Conservation (phyloP, 2,797 vertebrate genomes). For the Hapalemur alaotrensis region DNA sequence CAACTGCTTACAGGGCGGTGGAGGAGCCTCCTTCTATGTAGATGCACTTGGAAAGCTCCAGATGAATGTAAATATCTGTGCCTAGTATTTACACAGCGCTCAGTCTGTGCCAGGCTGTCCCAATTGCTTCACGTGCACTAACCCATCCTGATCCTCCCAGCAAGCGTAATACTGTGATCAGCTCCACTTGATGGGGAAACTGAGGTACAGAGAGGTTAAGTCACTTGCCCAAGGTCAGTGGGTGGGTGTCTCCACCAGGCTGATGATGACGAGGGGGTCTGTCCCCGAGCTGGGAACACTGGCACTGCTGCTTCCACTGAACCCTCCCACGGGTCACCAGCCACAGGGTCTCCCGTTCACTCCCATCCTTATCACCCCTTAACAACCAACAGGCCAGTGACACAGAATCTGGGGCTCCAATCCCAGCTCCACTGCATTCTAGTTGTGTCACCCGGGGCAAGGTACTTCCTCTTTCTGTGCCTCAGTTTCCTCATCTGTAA, state of each 20-base stretch:
- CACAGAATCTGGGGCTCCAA: background rate
- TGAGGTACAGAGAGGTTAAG: background rate
- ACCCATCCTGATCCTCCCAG: background rate
- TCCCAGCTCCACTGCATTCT: background rate
- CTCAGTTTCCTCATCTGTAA: background rate
- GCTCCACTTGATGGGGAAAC: background rate
- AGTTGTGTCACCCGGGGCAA: background rate
- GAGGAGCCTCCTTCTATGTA: background rate
- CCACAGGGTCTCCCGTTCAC: too few relatives aligned
- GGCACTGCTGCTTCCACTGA: background rate
- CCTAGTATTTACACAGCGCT: background rate
- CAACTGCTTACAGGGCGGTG: fast-evolving
- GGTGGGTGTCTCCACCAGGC: background rate
- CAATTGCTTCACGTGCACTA: fast-evolving
- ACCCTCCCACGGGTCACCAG: background rate
- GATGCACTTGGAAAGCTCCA: background rate
- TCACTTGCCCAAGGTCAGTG: background rate
- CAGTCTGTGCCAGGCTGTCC: background rate
- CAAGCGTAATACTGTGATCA: too few relatives aligned
- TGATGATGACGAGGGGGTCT: background rate
- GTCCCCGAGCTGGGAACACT: background rate
- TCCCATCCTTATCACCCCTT: background rate
- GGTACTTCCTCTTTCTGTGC: background rate
- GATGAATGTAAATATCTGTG: background rate
- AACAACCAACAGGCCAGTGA: background rate